phyloP scores from a whole-genome alignment of 1,140 invertebrate species.

The Himalopsyche phryganea region DNA sequence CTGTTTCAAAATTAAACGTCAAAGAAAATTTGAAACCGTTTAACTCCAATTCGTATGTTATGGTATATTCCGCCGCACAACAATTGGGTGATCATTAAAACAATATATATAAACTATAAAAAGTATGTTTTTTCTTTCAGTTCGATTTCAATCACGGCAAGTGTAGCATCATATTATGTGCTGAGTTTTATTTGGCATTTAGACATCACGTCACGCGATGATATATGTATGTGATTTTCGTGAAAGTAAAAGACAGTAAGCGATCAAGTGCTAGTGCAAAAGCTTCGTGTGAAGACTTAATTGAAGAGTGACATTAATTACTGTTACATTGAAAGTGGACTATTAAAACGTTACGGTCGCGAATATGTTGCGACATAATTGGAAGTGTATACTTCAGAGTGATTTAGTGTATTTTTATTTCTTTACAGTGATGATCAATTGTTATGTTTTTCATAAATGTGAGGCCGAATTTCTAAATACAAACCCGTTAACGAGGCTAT shows the following conservation, averaged over 20 bases:
- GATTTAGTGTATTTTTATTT: background rate
- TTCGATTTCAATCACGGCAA: slow-evolving; percentile 10
- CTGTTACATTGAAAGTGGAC: too few relatives aligned
- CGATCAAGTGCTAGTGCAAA: background rate
- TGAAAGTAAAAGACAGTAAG: slow-evolving; percentile 7
- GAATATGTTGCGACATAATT: slow-evolving; percentile 1
- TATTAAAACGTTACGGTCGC: background rate
- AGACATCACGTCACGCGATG: background rate
- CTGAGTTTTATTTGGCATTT: background rate
- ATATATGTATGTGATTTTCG: background rate
- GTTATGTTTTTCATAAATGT: background rate
- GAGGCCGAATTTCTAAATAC: background rate
- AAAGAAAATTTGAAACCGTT: too few relatives aligned
- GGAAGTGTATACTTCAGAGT: background rate
- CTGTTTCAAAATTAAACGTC: too few relatives aligned
- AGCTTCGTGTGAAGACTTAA: slow-evolving; percentile 2
- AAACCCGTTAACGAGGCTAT: slow-evolving; percentile 1
- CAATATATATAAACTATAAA: slow-evolving; percentile 18
- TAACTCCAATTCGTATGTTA: too few relatives aligned
- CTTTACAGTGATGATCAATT: background rate
- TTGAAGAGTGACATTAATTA: slow-evolving; percentile 1
- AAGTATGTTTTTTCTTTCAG: slow-evolving; percentile 17
- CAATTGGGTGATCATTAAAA: background rate
- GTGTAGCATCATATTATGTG: slow-evolving; percentile 3
- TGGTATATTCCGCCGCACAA: too few relatives aligned